Conservation (phyloP, 2,113 vertebrate species). For the Pluvialis apricaria region DNA sequence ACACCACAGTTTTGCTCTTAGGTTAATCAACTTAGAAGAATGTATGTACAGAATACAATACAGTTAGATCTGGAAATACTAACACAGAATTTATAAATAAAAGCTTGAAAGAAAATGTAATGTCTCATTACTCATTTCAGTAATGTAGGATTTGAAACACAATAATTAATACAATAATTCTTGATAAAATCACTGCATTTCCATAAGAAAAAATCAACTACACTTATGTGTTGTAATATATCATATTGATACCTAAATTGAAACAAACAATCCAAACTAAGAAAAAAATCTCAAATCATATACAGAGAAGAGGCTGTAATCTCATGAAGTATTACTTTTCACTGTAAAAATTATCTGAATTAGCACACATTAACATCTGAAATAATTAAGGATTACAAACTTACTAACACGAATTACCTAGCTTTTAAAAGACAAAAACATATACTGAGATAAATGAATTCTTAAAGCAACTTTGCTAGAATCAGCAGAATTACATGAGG, state of each 20-base stretch:
- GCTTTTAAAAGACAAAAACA: neutral
- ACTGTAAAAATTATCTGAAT: neutral
- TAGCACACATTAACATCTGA: neutral
- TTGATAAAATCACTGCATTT: neutral
- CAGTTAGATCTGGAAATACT: neutral
- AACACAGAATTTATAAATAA: neutral
- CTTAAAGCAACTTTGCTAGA: neutral
- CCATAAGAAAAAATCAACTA: neutral
- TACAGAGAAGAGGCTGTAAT: neutral
- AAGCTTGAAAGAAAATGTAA: neutral
- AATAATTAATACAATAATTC: neutral
- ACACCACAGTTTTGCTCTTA: neutral
- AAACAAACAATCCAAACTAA: neutral
- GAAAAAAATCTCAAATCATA: neutral
- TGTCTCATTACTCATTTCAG: neutral
- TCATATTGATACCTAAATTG: neutral
- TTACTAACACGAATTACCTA: neutral
- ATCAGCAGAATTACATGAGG: neutral
- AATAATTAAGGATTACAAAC: neutral
- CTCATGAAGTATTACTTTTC: neutral
- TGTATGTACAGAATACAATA: neutral
- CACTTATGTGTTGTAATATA: neutral
- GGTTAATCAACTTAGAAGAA: neutral
- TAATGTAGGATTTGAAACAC: neutral
- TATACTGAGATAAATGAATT: neutral